Evolutionary conservation across 2,797 vertebrate genomes (phyloP), one percentile per base, ranked within the genome.

Genomic region (Lithobates sylvaticus): DNA sequence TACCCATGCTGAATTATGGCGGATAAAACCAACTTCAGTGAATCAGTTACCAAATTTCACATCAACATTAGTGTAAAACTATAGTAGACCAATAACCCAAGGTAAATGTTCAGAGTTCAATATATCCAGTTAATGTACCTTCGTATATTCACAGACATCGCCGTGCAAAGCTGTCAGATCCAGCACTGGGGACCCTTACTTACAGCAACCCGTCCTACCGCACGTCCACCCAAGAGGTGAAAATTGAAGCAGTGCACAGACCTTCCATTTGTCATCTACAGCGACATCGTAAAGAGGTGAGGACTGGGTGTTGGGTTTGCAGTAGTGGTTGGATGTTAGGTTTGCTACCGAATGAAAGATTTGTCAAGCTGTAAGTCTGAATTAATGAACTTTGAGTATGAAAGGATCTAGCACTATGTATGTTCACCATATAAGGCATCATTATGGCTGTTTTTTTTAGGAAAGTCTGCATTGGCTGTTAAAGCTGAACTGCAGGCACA

Each of bases 171-270:
- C 96, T 99, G 87, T 96, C 97, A 0, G 98, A 99, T 78, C 95
- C 97, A 1, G 96, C 95, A 27, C 92, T 99, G 92, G 97, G 97
- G 84, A 99, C 98, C 90, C 93, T 99, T 83, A 99, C 98, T 21
- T 99, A 99, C 93, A 99, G 97, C 90, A 99, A 99, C 89, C 98
- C 98, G 10, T 99, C 98, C 0, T 99, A 99, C 88, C 94, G 98
- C 67, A 99, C 97, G 0, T 99, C 98, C 50, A 99, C 98, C 0
- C 98, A 99, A 88, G 98, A 99, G 88, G 98, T 99, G 74, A 99
- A 99, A 93, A 98, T 99, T 3, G 98, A 99, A 93, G 94, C 97
- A 0, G 91, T 96, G 34, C 98, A 98, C 42, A 98, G 99, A 89
- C 97, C 97, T 39, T 91, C 95, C 0, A 96, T 98, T 90, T 76